Base-by-base conservation (phyloP, 2,797 vertebrate genomes). In the Sebastes elongatus region DNA sequence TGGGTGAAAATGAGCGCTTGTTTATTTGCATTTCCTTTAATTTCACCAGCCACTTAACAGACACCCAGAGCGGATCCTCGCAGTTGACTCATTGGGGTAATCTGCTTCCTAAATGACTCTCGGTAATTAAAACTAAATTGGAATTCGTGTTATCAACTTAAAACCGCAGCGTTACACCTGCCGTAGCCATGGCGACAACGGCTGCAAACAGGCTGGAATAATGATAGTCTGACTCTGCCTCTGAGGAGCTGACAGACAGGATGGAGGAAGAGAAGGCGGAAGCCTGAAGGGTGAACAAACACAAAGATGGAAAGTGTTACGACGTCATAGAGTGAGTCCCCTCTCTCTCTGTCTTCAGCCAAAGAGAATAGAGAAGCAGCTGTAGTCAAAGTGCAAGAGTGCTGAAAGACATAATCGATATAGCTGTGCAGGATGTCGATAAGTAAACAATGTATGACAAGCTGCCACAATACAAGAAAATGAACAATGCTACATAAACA, bases 91-190 rank as follows among this genome's bases (percentile, higher is more conserved):
- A 86, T 76, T 65, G 78, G 79, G 77, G 79, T 91, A 85, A 93
- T 94, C 89, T 83, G 80, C 87, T 76, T 91, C 71, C 84, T 88
- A 84, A 91, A 91, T 85, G 80, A 88, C 87, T 93, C 77, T 38
- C 27, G 6, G 89, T 91, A 93, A 93, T 90, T 92, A 90, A 93
- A 93, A 91, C 76, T 82, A 87, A 92, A 95, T 91, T 91, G 84
- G 81, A 86, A 87, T 90, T 90, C 30, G 28, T 82, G 85, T 93
- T 92, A 93, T 91, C 88, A 85, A 86, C 84, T 88, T 89, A 81
- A 90, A 93, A 88, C 75, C 52, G 74, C 89, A 82, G 90, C 85
- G 83, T 89, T 86, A 87, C 89, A 90, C 91, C 90, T 92, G 84
- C 84, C 3, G 90, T 94, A 87, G 84, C 90, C 92, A 94, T 93